Evolutionary conservation across 2,113 vertebrate genomes (phyloP).

Genomic region (Psophia crepitans): DNA sequence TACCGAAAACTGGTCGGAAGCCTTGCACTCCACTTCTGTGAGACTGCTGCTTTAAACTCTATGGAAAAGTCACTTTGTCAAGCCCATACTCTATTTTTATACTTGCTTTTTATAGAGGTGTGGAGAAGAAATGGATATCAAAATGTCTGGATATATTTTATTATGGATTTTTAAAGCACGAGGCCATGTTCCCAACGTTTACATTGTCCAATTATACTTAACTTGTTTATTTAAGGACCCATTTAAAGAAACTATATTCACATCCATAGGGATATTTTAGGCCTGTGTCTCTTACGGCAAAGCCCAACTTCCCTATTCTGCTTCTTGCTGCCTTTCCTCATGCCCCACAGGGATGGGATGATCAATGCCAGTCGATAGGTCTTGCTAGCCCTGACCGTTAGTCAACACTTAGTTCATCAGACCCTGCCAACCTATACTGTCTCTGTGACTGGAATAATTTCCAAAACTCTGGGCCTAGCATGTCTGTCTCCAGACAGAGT

Average conservation of each 20-base stretch:
- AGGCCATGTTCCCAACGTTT: neutral
- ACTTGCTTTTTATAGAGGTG: neutral
- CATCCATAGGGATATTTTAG: neutral
- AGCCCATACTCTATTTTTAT: neutral
- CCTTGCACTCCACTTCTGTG: neutral
- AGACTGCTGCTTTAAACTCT: neutral
- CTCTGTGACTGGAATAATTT: neutral
- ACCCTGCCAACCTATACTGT: neutral
- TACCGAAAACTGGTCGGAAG: neutral
- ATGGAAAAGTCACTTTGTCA: neutral
- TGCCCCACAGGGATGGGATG: neutral
- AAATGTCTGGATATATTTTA: neutral
- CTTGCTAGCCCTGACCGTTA: neutral
- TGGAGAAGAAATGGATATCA: neutral
- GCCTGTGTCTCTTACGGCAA: neutral
- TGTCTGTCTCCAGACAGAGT: neutral
- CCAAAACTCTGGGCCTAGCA: neutral
- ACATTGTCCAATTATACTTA: neutral
- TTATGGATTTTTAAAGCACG: neutral
- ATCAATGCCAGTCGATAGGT: neutral
- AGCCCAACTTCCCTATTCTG: neutral
- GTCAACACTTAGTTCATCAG: neutral
- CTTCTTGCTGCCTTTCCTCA: neutral
- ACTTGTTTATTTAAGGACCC: neutral
- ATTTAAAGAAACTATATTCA: neutral